These are phyloP conservation scores for Polyodon spathula DNA, from an alignment of 2,113 vertebrate genomes.

Conservation along the genomic window DNA sequence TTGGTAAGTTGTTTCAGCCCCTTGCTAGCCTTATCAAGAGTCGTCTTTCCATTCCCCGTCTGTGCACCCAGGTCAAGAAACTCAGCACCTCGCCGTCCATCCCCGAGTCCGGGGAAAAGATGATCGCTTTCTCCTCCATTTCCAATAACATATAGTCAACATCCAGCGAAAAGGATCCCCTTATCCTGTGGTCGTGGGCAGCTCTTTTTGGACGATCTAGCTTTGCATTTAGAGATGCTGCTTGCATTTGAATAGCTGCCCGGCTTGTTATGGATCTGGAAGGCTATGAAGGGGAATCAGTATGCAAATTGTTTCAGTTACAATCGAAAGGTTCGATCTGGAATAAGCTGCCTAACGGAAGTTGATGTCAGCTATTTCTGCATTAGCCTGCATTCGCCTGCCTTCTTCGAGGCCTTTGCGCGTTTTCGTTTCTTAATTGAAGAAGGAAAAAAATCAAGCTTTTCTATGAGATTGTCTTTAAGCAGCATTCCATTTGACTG, in stretches of 20 bases:
- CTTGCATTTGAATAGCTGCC: constrained; percentile 89
- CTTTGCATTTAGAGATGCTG: constrained; percentile 71
- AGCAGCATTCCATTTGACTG: constrained; percentile 20
- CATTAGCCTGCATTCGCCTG: constrained; percentile 60
- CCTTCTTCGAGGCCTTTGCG: constrained; percentile 44
- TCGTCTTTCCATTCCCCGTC: no score
- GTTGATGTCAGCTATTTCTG: constrained; percentile 81
- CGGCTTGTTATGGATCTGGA: constrained; percentile 80
- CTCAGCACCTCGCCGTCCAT: constrained; percentile 20
- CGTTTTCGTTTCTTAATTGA: constrained; percentile 51
- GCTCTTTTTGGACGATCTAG: constrained; percentile 57
- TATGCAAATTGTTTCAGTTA: constrained; percentile 98
- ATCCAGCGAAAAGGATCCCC: constrained; percentile 45
- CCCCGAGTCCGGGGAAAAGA: constrained; percentile 48
- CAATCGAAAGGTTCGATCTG: constrained; percentile 99
- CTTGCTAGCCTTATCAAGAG: no score
- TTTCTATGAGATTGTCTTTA: constrained; percentile 13
- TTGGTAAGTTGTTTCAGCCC: no score
- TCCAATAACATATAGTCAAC: constrained; percentile 55
- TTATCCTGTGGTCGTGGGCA: constrained; percentile 38
- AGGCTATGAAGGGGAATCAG: constrained; percentile 89
- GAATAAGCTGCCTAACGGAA: constrained; percentile 65
- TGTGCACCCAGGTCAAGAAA: constrained; percentile 11
- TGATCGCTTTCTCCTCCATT: constrained; percentile 46
- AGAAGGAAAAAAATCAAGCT: constrained; percentile 37